These are phyloP conservation scores for Cyrtonyx montezumae DNA, from an alignment of 2,113 vertebrate species.

Conservation along the genomic window DNA sequence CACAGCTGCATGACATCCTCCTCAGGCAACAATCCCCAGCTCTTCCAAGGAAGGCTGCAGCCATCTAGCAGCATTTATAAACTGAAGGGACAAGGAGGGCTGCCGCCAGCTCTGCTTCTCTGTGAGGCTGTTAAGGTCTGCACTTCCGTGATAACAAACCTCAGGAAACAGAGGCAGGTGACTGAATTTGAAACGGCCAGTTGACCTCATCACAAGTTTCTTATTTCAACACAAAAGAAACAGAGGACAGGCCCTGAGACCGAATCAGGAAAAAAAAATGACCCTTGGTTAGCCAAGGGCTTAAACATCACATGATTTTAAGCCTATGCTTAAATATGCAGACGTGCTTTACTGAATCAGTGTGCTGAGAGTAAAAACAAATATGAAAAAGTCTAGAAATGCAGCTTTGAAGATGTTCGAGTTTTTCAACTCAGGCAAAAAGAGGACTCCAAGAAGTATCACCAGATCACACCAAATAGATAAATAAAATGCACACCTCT, in stretches of 20 bases:
- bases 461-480: background rate
- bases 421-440: background rate
- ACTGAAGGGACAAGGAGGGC: background rate
- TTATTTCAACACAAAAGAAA: background rate
- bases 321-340: conserved; percentile 31
- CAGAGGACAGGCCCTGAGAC: background rate
- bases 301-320: conserved; percentile 3
- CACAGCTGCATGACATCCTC: background rate
- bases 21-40: rapidly evolving
- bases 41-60: background rate
- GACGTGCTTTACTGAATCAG: conserved; percentile 1
- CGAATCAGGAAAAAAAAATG: background rate
- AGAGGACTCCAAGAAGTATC: background rate
- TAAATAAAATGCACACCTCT: background rate
- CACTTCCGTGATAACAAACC: background rate
- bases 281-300: background rate
- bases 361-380: background rate
- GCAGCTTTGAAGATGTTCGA: background rate
- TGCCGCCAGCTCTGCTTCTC: background rate
- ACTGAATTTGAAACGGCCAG: background rate
- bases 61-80: background rate
- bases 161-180: background rate
- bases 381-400: background rate
- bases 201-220: background rate
- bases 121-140: rapidly evolving